Base-by-base conservation (phyloP, 2,113 vertebrate species). In the Ammodytes marinus region DNA sequence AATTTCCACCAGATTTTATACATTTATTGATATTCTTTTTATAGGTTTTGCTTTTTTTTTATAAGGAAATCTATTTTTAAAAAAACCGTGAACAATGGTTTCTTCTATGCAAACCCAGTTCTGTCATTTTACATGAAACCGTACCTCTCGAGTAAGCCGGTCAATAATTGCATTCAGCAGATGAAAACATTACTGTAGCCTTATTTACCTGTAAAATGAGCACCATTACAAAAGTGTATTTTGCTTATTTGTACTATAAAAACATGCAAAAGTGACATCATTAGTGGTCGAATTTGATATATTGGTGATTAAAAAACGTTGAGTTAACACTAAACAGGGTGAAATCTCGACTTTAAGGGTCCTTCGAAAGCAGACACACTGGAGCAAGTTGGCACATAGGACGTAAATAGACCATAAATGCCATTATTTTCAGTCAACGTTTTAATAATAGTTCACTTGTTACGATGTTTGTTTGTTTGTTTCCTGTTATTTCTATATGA, bases 101-200 rank as follows among this genome's bases (percentile, higher is more conserved):
- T 27, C 82, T 66, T 91, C 91, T 93, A 94, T 94, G 93, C 93
- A 94, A 27, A 92, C 83, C 74, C 85, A 81, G 53, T 76, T 85
- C 47, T 88, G 79, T 63, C 50, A 54, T 67, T 27, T 27, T 43
- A 82, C 64, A 59, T 71, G 59, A 67, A 27, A 75, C 78, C 73
- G 81, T 84, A 88, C 86, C 86, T 90, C 82, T 54, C 39, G 15
- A n/a, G 35, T 42, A 10, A 27, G 59, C 70, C 74, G 63, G 79
- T 84, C 76, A 70, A 80, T 83, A 78, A 87, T 74, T 75, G 74
- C 79, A 77, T 79, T 76, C 61, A 79, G 45, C 76, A 85, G 66
- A 82, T 79, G 76, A 79, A 71, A 83, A 83, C 82, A 65, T 86
- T 83, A 77, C 77, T 88, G 88, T 75, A 79, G 86, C 83, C 85